Evolutionary conservation across 1,140 invertebrate species (phyloP).

Genomic region (Eueides isabella): DNA sequence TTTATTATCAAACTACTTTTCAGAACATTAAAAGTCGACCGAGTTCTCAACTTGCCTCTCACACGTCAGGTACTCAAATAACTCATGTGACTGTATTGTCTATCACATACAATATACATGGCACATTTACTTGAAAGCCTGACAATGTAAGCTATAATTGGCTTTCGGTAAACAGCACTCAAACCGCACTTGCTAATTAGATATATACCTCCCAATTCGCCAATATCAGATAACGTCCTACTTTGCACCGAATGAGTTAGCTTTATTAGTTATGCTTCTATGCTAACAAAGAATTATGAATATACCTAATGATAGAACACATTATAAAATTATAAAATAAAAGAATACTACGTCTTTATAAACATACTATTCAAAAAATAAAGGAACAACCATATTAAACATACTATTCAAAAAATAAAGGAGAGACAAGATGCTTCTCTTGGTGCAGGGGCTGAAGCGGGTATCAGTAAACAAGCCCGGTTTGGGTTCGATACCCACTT

Average conservation of each 20-base stretch:
- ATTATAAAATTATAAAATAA: no score
- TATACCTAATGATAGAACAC: not conserved
- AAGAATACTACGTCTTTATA: no score
- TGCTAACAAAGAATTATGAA: not conserved
- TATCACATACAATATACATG: not conserved
- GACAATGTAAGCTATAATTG: not conserved
- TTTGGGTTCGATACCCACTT: no score
- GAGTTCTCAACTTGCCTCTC: not conserved
- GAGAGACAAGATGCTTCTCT: no score
- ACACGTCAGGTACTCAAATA: not conserved
- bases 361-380: no score
- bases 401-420: no score
- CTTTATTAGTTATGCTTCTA: not conserved
- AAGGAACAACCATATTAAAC: no score
- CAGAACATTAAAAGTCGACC: no score
- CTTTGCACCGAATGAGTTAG: not conserved
- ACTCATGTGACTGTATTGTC: not conserved
- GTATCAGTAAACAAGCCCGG: no score
- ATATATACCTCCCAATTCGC: not conserved
- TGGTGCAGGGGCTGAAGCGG: no score
- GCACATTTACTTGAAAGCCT: not conserved
- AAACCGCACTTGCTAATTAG: conserved; percentile 13
- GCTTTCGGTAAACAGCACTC: not conserved
- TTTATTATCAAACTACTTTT: no score
- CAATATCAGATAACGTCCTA: conserved; percentile 14